Percentiles rank a stretch among this genome's conserved stretches.
These are phyloP conservation scores for Eurytoma californica DNA, from an alignment of 2,888 invertebrate species.

Conservation along the genomic window DNA sequence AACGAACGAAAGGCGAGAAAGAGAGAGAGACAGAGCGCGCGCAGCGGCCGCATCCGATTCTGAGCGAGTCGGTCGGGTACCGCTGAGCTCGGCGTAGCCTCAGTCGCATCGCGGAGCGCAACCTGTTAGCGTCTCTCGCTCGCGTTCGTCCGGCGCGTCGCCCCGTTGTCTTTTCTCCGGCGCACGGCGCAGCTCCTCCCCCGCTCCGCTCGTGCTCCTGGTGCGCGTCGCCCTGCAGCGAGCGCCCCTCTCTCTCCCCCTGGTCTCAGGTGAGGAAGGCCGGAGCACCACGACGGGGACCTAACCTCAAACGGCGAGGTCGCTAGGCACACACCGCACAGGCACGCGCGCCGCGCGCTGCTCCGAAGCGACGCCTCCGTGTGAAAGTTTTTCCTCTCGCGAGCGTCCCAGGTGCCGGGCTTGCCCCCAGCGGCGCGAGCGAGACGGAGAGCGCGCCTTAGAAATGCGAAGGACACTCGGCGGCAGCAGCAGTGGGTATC, in stretches of 20 bases:
- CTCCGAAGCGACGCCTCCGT: neutral
- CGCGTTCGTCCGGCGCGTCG: conserved; percentile 10
- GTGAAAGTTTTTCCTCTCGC: conserved; percentile 1
- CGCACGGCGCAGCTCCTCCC: conserved; percentile 1
- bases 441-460: conserved; percentile 8
- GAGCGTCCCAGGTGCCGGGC: neutral
- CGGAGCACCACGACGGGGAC: conserved; percentile 17
- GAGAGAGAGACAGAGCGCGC: conserved; percentile 42
- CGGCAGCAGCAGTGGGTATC: neutral
- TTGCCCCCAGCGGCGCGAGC: conserved; percentile 1
- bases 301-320: conserved; percentile 45
- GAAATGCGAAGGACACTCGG: conserved; percentile 46
- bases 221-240: conserved; percentile 9
- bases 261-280: conserved; percentile 1
- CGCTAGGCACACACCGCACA: neutral
- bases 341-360: no score
- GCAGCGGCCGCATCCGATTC: conserved; percentile 52
- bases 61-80: conserved; percentile 53
- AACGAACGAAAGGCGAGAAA: conserved; percentile 16
- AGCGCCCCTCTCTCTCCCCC: neutral
- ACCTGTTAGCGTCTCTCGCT: conserved; percentile 61
- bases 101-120: conserved; percentile 70
- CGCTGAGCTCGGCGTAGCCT: conserved; percentile 47
- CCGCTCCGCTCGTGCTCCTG: conserved; percentile 13
- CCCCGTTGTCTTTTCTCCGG: neutral